Base-by-base conservation (phyloP, 2,797 vertebrate genomes). In the Graptemys geographica region DNA sequence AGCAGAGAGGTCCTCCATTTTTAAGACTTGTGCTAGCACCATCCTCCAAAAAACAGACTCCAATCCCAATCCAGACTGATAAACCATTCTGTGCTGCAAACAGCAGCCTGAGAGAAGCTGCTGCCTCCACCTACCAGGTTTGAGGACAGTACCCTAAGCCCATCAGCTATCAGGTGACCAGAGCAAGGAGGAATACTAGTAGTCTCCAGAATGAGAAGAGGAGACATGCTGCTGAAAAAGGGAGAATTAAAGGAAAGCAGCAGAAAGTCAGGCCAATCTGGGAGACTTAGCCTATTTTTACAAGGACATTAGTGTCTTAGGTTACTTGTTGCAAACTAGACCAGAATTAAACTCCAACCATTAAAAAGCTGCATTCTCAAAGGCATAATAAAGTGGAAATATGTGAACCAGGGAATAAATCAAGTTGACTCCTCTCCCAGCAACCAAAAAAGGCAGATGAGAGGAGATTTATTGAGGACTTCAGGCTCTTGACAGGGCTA, bases 391-490 rank as follows among this genome's bases (percentile, higher is more conserved):
- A 96, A 94, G 89, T 87, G 89, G 96, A 90, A 76, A 90, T 93
- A 88, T 85, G 86, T 95, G 94, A 90, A 79, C 53, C 86, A 55
- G 80, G 91, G 74, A 62, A 96, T 96, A 97, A 97, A 97, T 97
- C 97, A 97, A 96, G 94, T 80, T 47, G 72, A 83, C 87, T 87
- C 90, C 84, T 95, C 27, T 95, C 89, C 78, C 49, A 41, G 92
- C 87, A 93, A 94, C 95, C 92, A 86, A 89, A 92, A 92, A 96
- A 95, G 88, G 95, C 87, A 92, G 87, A 96, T 88, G 90, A 96
- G 88, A 84, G 81, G 87, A 92, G 93, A 97, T 97, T 97, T 97
- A 97, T 97, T 6, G 79, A 95, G 92, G 90, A 97, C 89, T 81
- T 92, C 81, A 69, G 94, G 69, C 93, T 95, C 92, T 86, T 91